Base-by-base conservation (phyloP, 2,888 invertebrate species). In the Ichneumon xanthorius region DNA sequence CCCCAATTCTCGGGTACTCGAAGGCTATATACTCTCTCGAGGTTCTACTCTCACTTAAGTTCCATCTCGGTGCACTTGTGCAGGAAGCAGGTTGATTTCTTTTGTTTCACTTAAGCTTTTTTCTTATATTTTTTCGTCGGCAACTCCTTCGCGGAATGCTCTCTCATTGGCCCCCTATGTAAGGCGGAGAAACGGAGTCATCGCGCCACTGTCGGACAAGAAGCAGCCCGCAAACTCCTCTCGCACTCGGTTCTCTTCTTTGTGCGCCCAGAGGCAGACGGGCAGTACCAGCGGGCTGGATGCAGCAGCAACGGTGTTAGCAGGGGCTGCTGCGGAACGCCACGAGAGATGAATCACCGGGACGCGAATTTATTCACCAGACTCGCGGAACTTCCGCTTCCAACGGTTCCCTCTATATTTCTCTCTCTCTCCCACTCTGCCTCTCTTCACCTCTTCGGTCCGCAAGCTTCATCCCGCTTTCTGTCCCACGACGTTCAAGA, bases 321-420 rank as follows among this genome's bases (percentile, higher is more conserved):
- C 71, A 30, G 55, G 45, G 40, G 50, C 65, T 79, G 75, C 77
- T 73, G 84, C 80, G 73, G 68, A 84, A 81, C 82, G 75, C 81
- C 75, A 65, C 85, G 75, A 82, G 73, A 85, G 79, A 85, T 76
- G 85, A 76, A 85, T 82, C 85, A 79, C 79, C 82, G 75, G 79
- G 82, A 85, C 85, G 85, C 82, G 85, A 85, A 85, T 85, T 85
- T 85, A 85, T 85, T 85, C 85, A 85, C 82, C 82, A 79, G 75
- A 82, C 82, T 79, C 79, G 82, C 79, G 67, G 63, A 76, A 85
- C 82, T 85, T 79, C 78, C 82, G 33, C 71, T 75, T 79, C 75
- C 75, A 79, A 37, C 55, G 81, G 19, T 50, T 55, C 50, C 40
- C 75, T 48, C 61, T 53, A 33, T 67, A n/a, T 30, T 40, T 40